A percentile compares a stretch with the other conserved stretches of the same genome.
These are phyloP conservation scores for Notocelia uddmanniana DNA, from an alignment of 2,888 invertebrate genomes.

Conservation along the genomic window DNA sequence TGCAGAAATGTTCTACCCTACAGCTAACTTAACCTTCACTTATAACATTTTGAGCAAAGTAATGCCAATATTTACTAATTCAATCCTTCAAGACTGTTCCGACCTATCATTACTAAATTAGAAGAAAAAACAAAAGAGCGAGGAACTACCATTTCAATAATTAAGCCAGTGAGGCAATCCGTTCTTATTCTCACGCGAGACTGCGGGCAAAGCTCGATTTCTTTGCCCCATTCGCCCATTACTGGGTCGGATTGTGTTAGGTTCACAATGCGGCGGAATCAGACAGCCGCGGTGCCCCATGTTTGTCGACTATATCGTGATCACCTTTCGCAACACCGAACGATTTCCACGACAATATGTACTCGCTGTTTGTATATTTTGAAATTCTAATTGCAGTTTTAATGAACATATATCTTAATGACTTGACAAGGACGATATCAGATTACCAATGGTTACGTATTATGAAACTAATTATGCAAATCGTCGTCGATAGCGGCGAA, in stretches of 20 bases:
- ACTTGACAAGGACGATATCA: constrained; percentile 44
- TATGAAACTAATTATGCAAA: constrained; percentile 33
- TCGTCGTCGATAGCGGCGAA: constrained; percentile 18
- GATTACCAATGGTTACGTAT: constrained; percentile 38
- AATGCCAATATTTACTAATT: background rate
- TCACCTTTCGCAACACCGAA: constrained; percentile 61
- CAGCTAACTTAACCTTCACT: background rate
- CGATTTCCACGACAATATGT: constrained; percentile 65
- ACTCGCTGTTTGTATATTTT: constrained; percentile 47
- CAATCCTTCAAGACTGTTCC: background rate
- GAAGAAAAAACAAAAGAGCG: constrained; percentile 3
- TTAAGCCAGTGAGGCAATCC: constrained; percentile 45
- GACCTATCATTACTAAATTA: background rate
- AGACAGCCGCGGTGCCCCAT: constrained; percentile 56
- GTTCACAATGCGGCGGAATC: constrained; percentile 57
- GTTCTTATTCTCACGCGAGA: constrained; percentile 49
- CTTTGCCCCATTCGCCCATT: constrained; percentile 61
- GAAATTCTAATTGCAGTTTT: constrained; percentile 61
- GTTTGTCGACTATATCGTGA: constrained; percentile 58
- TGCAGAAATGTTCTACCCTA: no score
- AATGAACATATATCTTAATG: constrained; percentile 49
- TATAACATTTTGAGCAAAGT: background rate
- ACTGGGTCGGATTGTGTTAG: constrained; percentile 48
- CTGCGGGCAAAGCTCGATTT: constrained; percentile 52
- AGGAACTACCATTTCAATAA: constrained; percentile 41